A percentile compares a stretch with the other conserved stretches of the same genome.
phyloP scores from a whole-genome alignment of 1,140 invertebrate species.

The Dryas iulia region DNA sequence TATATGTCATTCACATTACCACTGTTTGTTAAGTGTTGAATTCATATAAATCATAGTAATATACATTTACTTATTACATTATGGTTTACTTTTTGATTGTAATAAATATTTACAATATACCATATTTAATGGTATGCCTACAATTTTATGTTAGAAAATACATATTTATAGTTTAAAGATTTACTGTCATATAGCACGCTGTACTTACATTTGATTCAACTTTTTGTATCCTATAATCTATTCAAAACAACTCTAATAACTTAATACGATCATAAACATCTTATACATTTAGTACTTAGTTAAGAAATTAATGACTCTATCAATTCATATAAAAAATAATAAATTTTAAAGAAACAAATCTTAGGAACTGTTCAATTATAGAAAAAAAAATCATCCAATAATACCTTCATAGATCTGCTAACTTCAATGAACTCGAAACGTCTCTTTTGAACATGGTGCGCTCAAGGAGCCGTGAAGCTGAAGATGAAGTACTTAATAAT shows the following conservation, averaged over 20 bases:
- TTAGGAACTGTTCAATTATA: no score
- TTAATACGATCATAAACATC: no score
- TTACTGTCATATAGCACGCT: neutral
- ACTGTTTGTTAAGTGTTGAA: neutral
- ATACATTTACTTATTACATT: neutral
- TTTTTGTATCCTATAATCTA: neutral
- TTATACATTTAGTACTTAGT: no score
- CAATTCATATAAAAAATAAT: no score
- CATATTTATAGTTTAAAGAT: neutral
- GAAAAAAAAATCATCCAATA: no score
- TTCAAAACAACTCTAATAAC: no score
- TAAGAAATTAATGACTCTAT: no score
- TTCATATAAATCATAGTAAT: neutral
- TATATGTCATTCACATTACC: neutral
- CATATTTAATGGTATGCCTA: neutral
- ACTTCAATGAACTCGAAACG: constrained; percentile 48
- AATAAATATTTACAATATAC: neutral
- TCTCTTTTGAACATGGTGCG: constrained; percentile 67
- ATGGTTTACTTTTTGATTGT: neutral
- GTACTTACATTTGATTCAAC: neutral
- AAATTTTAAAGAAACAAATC: no score
- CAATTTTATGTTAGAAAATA: neutral
- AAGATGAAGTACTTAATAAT: constrained; percentile 50
- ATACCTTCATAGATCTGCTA: constrained; percentile 26
- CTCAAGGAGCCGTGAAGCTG: constrained; percentile 47